Evolutionary conservation across 2,113 vertebrate genomes (phyloP).

Genomic region (Taurulus bubalis): DNA sequence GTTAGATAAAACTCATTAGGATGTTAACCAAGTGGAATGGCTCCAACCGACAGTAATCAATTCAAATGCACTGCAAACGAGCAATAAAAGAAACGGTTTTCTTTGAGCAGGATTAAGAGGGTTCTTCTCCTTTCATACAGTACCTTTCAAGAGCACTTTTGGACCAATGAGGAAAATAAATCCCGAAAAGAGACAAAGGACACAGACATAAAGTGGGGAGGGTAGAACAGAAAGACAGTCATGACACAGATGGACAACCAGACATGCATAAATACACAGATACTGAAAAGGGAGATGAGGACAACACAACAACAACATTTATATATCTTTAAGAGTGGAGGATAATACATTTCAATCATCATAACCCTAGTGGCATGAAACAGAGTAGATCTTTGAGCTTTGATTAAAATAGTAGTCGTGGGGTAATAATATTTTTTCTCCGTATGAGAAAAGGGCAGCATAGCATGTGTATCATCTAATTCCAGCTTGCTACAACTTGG

Average conservation of each 20-base stretch:
- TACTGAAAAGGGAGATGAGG: background rate
- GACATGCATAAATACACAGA: slow-evolving; percentile 33
- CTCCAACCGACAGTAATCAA: slow-evolving; percentile 47
- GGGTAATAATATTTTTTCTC: background rate
- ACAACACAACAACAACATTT: slow-evolving; percentile 4
- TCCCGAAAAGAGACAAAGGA: slow-evolving; percentile 74
- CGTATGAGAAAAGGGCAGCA: slow-evolving; percentile 7
- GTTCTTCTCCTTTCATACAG: slow-evolving; percentile 68
- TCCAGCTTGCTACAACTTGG: background rate
- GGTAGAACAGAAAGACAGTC: slow-evolving; percentile 54
- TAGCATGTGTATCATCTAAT: slow-evolving; percentile 1
- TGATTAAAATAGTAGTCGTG: background rate
- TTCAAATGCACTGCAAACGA: slow-evolving; percentile 58
- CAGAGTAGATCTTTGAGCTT: background rate
- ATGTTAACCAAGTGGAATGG: background rate
- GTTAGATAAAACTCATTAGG: slow-evolving; percentile 4
- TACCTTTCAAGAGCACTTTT: slow-evolving; percentile 85
- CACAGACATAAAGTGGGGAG: slow-evolving; percentile 55
- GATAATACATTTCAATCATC: background rate
- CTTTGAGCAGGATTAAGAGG: slow-evolving; percentile 33
- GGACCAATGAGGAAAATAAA: slow-evolving; percentile 79
- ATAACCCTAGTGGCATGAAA: background rate
- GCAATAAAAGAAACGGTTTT: slow-evolving; percentile 16
- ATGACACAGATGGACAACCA: slow-evolving; percentile 43
- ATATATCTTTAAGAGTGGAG: background rate